phyloP scores from a whole-genome alignment of 2,113 vertebrate species.

The Melierax canorus region DNA sequence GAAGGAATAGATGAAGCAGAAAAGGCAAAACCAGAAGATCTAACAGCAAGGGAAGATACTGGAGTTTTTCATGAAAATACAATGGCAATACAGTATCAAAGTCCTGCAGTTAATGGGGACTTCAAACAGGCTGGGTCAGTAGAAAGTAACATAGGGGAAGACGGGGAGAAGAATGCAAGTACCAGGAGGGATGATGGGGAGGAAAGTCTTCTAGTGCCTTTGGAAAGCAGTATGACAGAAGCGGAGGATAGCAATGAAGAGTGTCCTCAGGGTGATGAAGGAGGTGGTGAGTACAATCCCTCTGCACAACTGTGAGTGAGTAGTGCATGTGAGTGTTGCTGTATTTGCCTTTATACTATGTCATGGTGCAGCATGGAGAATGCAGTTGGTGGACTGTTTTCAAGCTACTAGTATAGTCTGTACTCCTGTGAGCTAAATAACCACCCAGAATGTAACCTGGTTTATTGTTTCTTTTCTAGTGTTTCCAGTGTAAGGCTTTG shows the following conservation, averaged over 20 bases:
- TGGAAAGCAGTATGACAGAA: neutral
- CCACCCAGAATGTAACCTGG: neutral
- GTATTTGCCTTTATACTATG: fast-evolving
- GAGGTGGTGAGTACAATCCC: slow-evolving; percentile 77
- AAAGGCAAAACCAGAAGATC: neutral
- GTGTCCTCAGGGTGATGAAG: neutral
- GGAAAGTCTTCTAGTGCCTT: neutral
- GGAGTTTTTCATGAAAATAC: neutral
- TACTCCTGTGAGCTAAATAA: neutral
- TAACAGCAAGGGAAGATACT: neutral
- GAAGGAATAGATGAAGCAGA: neutral
- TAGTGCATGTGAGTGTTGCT: neutral
- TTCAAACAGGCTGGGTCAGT: neutral
- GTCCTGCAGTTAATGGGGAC: neutral
- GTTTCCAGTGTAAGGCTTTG: neutral
- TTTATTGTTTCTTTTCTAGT: neutral
- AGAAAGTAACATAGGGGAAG: neutral
- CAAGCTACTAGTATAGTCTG: neutral
- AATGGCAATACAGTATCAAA: neutral
- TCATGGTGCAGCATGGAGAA: neutral
- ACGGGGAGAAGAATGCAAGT: neutral
- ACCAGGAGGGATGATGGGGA: neutral
- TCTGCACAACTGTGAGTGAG: neutral
- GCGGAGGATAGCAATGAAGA: neutral
- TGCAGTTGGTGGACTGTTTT: neutral